Conservation (phyloP, 1,140 invertebrate genomes). For the Papilio xuthus region DNA sequence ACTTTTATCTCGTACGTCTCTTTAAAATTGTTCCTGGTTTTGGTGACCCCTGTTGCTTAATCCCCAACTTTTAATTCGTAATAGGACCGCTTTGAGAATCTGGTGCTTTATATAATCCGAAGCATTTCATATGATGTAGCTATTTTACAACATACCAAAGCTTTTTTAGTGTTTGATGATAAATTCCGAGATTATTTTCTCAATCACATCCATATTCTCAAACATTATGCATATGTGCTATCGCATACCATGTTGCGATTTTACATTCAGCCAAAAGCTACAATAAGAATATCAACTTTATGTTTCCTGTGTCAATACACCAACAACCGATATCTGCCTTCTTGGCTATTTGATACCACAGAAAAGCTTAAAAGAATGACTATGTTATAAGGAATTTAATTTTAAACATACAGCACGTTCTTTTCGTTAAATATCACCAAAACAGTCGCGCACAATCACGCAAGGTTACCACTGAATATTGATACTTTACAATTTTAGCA, state of each 20-base stretch:
- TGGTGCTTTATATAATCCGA: too few species aligned
- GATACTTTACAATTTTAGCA: constrained; percentile 24
- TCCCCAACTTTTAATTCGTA: too few species aligned
- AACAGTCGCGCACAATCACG: constrained; percentile 13
- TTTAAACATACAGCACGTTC: background rate
- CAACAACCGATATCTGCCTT: constrained; percentile 50
- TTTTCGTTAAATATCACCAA: background rate
- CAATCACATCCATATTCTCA: constrained; percentile 10
- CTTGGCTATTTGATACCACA: constrained; percentile 18
- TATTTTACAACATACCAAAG: background rate
- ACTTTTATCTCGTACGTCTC: background rate
- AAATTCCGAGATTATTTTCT: background rate
- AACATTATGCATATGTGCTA: constrained; percentile 40
- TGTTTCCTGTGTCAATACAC: constrained; percentile 71
- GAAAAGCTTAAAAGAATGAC: background rate
- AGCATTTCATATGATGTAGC: background rate
- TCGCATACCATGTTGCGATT: constrained; percentile 46
- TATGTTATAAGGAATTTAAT: background rate
- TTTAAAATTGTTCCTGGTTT: background rate
- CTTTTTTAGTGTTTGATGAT: background rate
- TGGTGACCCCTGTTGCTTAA: background rate
- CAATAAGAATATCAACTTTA: constrained; percentile 71
- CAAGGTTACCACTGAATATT: constrained; percentile 6
- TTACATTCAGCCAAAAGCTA: constrained; percentile 65
- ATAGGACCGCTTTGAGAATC: too few species aligned